Evolutionary conservation across 2,113 vertebrate genomes (phyloP).

Genomic region (Plotosus lineatus): DNA sequence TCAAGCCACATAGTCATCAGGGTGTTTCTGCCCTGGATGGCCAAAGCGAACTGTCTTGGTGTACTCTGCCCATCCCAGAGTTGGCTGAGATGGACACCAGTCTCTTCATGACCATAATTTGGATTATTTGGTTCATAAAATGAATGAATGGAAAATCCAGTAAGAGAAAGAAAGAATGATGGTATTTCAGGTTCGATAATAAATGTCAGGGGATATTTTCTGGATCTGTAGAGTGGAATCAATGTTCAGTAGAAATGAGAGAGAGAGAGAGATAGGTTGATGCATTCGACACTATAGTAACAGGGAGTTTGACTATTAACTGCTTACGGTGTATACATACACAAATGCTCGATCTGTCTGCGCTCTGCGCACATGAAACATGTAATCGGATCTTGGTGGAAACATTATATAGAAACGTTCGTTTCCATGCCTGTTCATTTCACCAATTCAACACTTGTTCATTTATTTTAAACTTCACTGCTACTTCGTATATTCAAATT

Average conservation of each 20-base stretch:
- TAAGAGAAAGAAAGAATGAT: neutral
- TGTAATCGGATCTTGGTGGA: neutral
- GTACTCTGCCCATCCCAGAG: too few species aligned
- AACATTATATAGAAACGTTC: neutral
- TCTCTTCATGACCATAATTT: neutral
- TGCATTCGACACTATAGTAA: neutral
- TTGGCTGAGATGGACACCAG: too few species aligned
- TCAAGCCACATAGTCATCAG: too few species aligned
- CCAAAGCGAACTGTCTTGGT: too few species aligned
- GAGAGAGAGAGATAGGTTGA: too few species aligned
- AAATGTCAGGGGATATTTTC: neutral
- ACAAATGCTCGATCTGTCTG: neutral
- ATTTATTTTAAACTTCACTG: too few species aligned
- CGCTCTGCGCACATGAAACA: neutral
- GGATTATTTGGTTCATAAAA: too few species aligned
- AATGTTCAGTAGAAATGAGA: neutral
- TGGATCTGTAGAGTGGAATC: too few species aligned
- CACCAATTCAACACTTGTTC: neutral
- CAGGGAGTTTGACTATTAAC: neutral
- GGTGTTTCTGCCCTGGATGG: too few species aligned
- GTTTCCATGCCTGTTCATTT: neutral
- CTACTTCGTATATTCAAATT: neutral
- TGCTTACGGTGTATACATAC: neutral
- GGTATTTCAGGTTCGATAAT: neutral
- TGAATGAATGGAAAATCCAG: neutral